phyloP scores from a whole-genome alignment of 1,140 invertebrate genomes.

The Pachyrhynchus sulphureomaculatus region DNA sequence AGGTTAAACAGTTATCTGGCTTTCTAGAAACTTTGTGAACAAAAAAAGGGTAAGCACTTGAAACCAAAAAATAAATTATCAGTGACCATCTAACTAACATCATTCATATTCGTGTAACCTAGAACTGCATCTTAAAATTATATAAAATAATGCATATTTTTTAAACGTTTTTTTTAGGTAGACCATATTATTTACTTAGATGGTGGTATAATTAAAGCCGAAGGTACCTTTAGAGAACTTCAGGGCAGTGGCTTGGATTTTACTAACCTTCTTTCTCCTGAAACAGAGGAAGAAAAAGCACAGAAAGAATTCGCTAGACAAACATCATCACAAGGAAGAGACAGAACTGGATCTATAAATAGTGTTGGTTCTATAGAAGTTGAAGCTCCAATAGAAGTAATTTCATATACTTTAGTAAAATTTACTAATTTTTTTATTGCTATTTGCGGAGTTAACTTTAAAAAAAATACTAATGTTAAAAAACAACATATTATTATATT shows the following conservation, averaged over 20 bases:
- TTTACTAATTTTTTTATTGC: too few relatives aligned
- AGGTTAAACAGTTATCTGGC: too few relatives aligned
- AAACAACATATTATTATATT: too few relatives aligned
- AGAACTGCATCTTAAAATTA: too few relatives aligned
- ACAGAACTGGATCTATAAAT: constrained; percentile 34
- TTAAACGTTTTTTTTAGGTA: constrained; percentile 39
- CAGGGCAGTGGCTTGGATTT: constrained; percentile 64
- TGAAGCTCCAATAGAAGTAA: constrained; percentile 36
- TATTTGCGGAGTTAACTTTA: too few relatives aligned
- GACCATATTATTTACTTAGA: constrained; percentile 76
- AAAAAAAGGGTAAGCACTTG: too few relatives aligned
- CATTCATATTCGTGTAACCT: too few relatives aligned
- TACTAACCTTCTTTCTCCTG: constrained; percentile 57
- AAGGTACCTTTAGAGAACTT: constrained; percentile 54
- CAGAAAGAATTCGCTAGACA: constrained; percentile 27
- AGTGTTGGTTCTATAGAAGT: constrained; percentile 41
- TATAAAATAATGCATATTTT: neutral
- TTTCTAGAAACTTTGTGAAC: too few relatives aligned
- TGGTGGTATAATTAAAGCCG: constrained; percentile 57
- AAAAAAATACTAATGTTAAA: too few relatives aligned
- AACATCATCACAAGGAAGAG: constrained; percentile 2
- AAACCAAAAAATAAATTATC: too few relatives aligned
- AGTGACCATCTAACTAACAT: too few relatives aligned
- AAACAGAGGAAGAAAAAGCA: constrained; percentile 47
- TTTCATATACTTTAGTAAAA: too few relatives aligned